Percentiles rank a stretch among this genome's conserved stretches.
phyloP scores from a whole-genome alignment of 2,797 vertebrate species.

The Acanthurus tractus region DNA sequence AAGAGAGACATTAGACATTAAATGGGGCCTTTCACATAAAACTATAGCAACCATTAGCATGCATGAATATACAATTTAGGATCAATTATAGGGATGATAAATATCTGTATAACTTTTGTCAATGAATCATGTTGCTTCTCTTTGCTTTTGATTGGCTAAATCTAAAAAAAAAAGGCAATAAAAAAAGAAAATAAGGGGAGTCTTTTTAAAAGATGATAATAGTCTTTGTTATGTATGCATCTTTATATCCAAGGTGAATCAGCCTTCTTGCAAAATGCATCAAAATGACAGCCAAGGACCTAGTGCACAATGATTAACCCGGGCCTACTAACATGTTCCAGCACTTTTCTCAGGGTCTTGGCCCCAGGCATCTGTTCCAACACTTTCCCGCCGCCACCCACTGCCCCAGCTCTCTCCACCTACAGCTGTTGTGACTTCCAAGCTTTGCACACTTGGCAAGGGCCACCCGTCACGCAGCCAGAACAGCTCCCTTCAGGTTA shows the following conservation, averaged over 20 bases:
- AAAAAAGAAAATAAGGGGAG: constrained; percentile 5
- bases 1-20: constrained; percentile 63
- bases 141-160: background rate
- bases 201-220: constrained; percentile 7
- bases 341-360: constrained; percentile 75
- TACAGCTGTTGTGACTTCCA: constrained; percentile 79
- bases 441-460: constrained; percentile 82
- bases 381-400: constrained; percentile 73
- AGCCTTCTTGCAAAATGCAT: constrained; percentile 32
- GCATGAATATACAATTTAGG: constrained; percentile 53
- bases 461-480: constrained; percentile 80
- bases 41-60: constrained; percentile 60
- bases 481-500: constrained; percentile 88
- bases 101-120: constrained; percentile 21
- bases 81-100: constrained; percentile 54
- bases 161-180: background rate
- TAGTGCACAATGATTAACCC: constrained; percentile 81
- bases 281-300: constrained; percentile 65
- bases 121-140: constrained; percentile 3
- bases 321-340: constrained; percentile 70
- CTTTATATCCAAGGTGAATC: constrained; percentile 61
- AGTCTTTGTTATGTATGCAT: constrained; percentile 24
- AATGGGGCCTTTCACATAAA: constrained; percentile 64
- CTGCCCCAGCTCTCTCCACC: constrained; percentile 70
- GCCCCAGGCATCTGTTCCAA: constrained; percentile 74